Conservation (phyloP, 2,113 vertebrate species). For the Stigmatopora argus region DNA sequence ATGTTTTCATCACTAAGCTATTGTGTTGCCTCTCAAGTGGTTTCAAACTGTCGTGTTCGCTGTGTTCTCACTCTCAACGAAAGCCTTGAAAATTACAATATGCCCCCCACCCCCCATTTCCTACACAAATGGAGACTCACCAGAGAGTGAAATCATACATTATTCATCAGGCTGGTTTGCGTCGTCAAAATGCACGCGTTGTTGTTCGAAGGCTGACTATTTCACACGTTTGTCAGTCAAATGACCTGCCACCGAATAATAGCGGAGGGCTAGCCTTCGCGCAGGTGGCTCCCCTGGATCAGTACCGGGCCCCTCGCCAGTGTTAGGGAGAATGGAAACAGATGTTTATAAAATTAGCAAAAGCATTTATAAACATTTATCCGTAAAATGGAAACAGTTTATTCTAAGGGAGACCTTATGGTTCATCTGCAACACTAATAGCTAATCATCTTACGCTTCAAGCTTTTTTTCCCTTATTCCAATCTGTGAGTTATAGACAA, state of each 20-base stretch:
- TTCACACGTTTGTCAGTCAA: slow-evolving; percentile 41
- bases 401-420: slow-evolving; percentile 33
- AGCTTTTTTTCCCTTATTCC: background rate
- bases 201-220: slow-evolving; percentile 44
- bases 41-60: slow-evolving; percentile 31
- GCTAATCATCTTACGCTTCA: background rate
- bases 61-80: slow-evolving; percentile 24
- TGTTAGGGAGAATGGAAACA: slow-evolving; percentile 30
- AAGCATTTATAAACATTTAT: slow-evolving; percentile 53
- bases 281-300: slow-evolving; percentile 25
- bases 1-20: slow-evolving; percentile 24
- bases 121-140: slow-evolving; percentile 32
- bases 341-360: slow-evolving; percentile 52
- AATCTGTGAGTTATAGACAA: background rate
- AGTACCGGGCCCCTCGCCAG: slow-evolving; percentile 32
- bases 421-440: slow-evolving; percentile 35
- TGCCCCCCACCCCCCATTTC: slow-evolving; percentile 19
- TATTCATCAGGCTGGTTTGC: slow-evolving; percentile 38
- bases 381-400: slow-evolving; percentile 44
- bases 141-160: slow-evolving; percentile 45
- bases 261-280: slow-evolving; percentile 11
- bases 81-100: slow-evolving; percentile 25
- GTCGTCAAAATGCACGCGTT: slow-evolving; percentile 44
- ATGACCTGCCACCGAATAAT: slow-evolving; percentile 40
- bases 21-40: slow-evolving; percentile 26